These are phyloP conservation scores for Periplaneta americana DNA, from an alignment of 1,140 invertebrate species.

Conservation along the genomic window DNA sequence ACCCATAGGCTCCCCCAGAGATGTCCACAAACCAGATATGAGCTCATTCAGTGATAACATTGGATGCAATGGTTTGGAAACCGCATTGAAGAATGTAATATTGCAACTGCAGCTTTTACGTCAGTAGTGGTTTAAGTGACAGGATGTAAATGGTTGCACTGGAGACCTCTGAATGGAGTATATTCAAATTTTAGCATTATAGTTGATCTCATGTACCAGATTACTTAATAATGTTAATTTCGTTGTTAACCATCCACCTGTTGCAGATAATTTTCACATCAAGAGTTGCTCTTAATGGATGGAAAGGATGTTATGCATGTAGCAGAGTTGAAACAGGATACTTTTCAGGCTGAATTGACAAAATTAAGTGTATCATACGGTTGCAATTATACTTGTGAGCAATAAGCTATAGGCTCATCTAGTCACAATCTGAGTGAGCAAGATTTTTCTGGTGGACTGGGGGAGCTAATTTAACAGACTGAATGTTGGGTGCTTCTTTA, in stretches of 20 bases:
- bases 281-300: background rate
- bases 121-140: background rate
- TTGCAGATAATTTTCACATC: background rate
- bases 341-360: background rate
- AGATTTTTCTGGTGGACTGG: background rate
- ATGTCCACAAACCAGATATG: background rate
- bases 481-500: background rate
- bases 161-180: background rate
- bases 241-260: background rate
- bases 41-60: background rate
- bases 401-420: background rate
- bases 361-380: background rate
- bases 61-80: background rate
- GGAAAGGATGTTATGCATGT: background rate
- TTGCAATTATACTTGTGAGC: background rate
- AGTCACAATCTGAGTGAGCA: background rate
- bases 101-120: background rate
- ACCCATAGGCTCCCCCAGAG: background rate
- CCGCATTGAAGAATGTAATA: background rate
- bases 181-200: background rate
- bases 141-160: background rate
- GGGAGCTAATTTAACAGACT: background rate
- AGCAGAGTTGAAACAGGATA: background rate
- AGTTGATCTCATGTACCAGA: background rate
- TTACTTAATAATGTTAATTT: background rate